Evolutionary conservation across 2,888 invertebrate species (phyloP).

Genomic region (Heliconius ismenius): DNA sequence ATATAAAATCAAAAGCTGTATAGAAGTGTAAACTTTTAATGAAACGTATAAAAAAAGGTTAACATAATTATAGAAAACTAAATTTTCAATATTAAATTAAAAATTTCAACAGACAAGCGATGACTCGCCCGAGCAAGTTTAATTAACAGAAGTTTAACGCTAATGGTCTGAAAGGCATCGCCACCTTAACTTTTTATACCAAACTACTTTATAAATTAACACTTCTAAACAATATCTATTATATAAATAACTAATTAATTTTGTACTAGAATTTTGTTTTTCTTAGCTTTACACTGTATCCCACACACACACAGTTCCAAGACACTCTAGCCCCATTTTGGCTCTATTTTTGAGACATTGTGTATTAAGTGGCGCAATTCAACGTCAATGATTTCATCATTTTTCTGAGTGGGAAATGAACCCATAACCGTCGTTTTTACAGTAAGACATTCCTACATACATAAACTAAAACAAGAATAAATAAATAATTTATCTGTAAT

Average conservation of each 20-base stretch:
- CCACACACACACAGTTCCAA: not conserved
- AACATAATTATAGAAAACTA: not conserved
- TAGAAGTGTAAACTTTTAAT: not conserved
- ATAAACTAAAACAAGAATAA: not conserved
- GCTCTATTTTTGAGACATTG: too few species aligned
- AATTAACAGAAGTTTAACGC: slow-evolving; percentile 37
- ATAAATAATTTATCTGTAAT: not conserved
- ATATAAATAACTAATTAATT: not conserved
- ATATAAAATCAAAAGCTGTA: not conserved
- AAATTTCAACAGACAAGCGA: slow-evolving; percentile 23
- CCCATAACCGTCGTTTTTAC: too few species aligned
- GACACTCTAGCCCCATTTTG: not conserved
- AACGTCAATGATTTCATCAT: too few species aligned
- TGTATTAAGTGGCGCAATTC: too few species aligned
- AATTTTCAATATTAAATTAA: slow-evolving; percentile 19
- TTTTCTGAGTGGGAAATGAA: too few species aligned
- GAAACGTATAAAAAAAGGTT: not conserved
- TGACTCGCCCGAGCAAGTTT: slow-evolving; percentile 29
- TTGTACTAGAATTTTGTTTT: not conserved
- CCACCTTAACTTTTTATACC: slow-evolving; percentile 22
- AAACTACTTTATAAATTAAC: slow-evolving; percentile 17
- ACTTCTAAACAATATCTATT: slow-evolving; percentile 8
- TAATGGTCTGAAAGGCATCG: slow-evolving; percentile 39
- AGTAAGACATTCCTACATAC: too few species aligned
- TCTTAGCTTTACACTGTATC: not conserved